A percentile compares a stretch with the other conserved stretches of the same genome.
phyloP scores from a whole-genome alignment of 2,888 invertebrate species.

The Troides helena region DNA sequence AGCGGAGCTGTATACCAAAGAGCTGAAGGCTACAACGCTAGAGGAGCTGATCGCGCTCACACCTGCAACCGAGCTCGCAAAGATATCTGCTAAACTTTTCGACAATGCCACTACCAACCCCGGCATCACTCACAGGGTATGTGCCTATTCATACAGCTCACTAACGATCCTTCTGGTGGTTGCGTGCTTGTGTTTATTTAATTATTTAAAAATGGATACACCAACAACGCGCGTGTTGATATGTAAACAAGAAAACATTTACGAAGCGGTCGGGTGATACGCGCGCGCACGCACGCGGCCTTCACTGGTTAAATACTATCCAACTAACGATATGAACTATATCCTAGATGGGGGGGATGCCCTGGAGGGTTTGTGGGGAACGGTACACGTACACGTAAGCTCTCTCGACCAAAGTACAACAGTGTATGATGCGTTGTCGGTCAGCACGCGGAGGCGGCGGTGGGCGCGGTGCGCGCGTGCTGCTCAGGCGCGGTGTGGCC shows the following conservation, averaged over 20 bases:
- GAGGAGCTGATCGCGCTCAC: slow-evolving; percentile 65
- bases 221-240: no score
- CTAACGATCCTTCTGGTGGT: not conserved
- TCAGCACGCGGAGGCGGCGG: slow-evolving; percentile 60
- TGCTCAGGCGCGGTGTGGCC: slow-evolving; percentile 88
- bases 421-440: not conserved
- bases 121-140: slow-evolving; percentile 69
- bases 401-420: no score
- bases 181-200: no score
- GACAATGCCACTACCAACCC: slow-evolving; percentile 63
- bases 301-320: no score
- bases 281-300: no score
- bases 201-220: no score
- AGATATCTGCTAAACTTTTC: slow-evolving; percentile 61
- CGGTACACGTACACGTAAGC: no score
- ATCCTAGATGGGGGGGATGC: no score
- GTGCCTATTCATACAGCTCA: slow-evolving; percentile 18
- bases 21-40: slow-evolving; percentile 55
- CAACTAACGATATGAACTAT: no score
- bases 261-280: no score
- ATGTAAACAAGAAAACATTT: no score
- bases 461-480: slow-evolving; percentile 67
- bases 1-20: slow-evolving; percentile 50
- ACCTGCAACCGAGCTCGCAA: slow-evolving; percentile 52
- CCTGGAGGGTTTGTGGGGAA: no score